Evolutionary conservation across 2,888 invertebrate genomes (phyloP), one percentile per base, ranked within the genome.

Genomic region (Cacoxenus indagator): DNA sequence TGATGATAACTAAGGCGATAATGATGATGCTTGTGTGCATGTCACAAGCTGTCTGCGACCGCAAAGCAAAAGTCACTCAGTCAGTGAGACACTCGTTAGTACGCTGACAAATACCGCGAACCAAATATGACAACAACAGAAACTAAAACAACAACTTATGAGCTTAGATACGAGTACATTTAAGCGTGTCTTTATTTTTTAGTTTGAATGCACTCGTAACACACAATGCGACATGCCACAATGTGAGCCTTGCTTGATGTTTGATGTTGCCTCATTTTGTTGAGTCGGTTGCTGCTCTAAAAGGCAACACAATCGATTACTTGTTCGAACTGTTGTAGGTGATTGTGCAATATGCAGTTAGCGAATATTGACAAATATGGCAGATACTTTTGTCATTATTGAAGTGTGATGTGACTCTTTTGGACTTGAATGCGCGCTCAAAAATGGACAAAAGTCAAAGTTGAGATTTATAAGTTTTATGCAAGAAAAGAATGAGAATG

Each of bases 41-140:
- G 37, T 37, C 37, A 37, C 51, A 22, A 51, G 6, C 22, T 51
- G 9, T 27, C 55, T 27, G 55, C 27, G 27, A 27, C 55, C 55
- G 55, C 55, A 29, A 57, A 57, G 19, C 17, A 57, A 57, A 57
- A 27, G 17, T 27, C 27, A 48, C 8, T 48, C 48, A 48, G 37
- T 11, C 37, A 37, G 37, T 11, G 9, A 37, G 14, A 37, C 37
- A 14, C 37, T 37, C 37, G 14, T 4, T 37, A 8, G 37, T 37
- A 11, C 37, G 27, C 43, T 61, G 61, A 22, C 61, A 43, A 59
- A 81, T 81, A 73, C 77, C 69, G 73, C 77, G 72, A 68, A 71
- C 83, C 80, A 80, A 80, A 80, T 80, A 80, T 83, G 83, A 81
- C 82, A 83, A 83, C 82, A n/a, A n/a, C n/a, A n/a, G n/a, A n/a